phyloP scores from a whole-genome alignment of 2,113 vertebrate species.

The Hymenochirus boettgeri region DNA sequence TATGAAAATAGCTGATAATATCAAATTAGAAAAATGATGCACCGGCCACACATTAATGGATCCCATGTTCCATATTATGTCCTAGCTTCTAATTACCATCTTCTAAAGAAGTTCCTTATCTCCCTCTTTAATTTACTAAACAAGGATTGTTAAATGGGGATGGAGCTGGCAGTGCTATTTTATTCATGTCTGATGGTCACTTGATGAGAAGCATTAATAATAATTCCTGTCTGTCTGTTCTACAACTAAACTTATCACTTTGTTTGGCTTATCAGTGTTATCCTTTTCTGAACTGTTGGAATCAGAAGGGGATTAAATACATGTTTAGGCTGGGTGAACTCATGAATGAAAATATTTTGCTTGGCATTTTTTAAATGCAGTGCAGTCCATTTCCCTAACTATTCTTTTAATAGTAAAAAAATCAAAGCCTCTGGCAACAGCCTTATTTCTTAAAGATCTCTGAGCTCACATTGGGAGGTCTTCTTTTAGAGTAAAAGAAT shows the following conservation, averaged over 20 bases:
- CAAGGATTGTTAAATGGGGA: too few species aligned
- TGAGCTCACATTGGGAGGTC: constrained; percentile 56
- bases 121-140: too few species aligned
- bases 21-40: too few species aligned
- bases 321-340: constrained; percentile 76
- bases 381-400: constrained; percentile 17
- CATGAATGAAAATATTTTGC: constrained; percentile 79
- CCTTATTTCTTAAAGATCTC: constrained; percentile 58
- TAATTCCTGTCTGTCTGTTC: constrained; percentile 53
- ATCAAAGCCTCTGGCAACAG: constrained; percentile 52
- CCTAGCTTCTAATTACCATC: too few species aligned
- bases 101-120: too few species aligned
- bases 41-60: too few species aligned
- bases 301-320: constrained; percentile 71
- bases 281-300: constrained; percentile 60
- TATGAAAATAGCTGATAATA: too few species aligned
- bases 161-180: constrained; percentile 42
- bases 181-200: constrained; percentile 56
- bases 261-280: constrained; percentile 47
- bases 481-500: constrained; percentile 11
- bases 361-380: constrained; percentile 64
- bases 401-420: constrained; percentile 45
- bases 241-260: constrained; percentile 62
- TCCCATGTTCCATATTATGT: too few species aligned
- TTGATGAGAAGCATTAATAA: constrained; percentile 56